phyloP scores from a whole-genome alignment of 2,113 vertebrate genomes.

The Synchiropus splendidus region DNA sequence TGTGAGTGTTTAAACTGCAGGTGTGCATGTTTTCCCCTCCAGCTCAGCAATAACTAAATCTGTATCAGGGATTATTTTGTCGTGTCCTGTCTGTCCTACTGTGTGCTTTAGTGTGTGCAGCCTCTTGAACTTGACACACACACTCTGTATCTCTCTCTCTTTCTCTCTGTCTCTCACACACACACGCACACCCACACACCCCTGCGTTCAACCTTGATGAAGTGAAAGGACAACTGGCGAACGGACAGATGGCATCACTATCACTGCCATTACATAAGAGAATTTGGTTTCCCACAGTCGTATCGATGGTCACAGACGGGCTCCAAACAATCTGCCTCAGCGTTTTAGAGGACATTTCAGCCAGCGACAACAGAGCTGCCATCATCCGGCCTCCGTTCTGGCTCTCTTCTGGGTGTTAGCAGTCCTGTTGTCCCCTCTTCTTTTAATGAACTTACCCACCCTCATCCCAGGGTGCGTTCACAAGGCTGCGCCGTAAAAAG shows the following conservation, averaged over 20 bases:
- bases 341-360: slow-evolving; percentile 41
- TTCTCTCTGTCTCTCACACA: slow-evolving; percentile 11
- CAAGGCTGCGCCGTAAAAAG: slow-evolving; percentile 20
- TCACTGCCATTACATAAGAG: slow-evolving; percentile 36
- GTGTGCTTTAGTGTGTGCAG: slow-evolving; percentile 29
- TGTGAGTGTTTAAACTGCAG: slow-evolving; percentile 24
- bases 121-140: slow-evolving; percentile 19
- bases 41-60: slow-evolving; percentile 38
- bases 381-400: slow-evolving; percentile 19
- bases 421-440: slow-evolving; percentile 31
- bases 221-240: slow-evolving; percentile 44
- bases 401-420: slow-evolving; percentile 14
- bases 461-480: slow-evolving; percentile 25
- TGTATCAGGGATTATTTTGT: slow-evolving; percentile 42
- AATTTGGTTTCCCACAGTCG: slow-evolving; percentile 30
- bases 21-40: slow-evolving; percentile 33
- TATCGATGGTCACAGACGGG: slow-evolving; percentile 33
- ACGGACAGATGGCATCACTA: slow-evolving; percentile 48
- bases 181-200: slow-evolving; percentile 12
- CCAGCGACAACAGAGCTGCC: slow-evolving; percentile 47
- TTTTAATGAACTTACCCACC: slow-evolving; percentile 25
- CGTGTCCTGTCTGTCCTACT: slow-evolving; percentile 39
- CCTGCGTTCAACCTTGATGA: slow-evolving; percentile 46
- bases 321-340: slow-evolving; percentile 26
- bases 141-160: slow-evolving; percentile 15